phyloP scores from a whole-genome alignment of 2,888 invertebrate genomes.

The Enchytraeus crypticus region DNA sequence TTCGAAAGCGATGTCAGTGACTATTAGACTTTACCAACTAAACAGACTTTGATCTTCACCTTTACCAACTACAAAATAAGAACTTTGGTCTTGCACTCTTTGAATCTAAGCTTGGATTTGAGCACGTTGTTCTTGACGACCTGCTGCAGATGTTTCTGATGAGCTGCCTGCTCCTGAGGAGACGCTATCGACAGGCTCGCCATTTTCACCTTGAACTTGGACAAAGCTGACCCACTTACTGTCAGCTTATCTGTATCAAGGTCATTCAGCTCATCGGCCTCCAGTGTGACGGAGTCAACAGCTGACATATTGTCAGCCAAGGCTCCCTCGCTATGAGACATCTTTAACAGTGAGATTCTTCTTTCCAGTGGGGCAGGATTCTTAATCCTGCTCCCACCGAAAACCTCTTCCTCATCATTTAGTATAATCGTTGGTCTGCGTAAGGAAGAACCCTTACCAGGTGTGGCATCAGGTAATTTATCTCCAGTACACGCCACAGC shows the following conservation, averaged over 20 bases:
- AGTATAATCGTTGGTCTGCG: slow-evolving; percentile 1
- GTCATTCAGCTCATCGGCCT: slow-evolving; percentile 3
- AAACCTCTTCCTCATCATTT: slow-evolving; percentile 1
- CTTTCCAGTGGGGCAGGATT: not conserved
- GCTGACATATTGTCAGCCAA: slow-evolving; percentile 1
- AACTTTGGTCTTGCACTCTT: slow-evolving; percentile 18
- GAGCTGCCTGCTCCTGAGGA: slow-evolving; percentile 7
- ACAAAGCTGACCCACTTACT: slow-evolving; percentile 9
- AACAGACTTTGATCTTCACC: no score
- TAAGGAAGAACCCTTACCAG: not conserved
- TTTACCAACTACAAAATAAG: no score
- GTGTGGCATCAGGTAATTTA: not conserved
- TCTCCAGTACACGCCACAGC: no score
- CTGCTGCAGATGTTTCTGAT: slow-evolving; percentile 6
- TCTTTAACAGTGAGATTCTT: slow-evolving; percentile 32
- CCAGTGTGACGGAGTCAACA: not conserved
- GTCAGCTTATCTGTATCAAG: slow-evolving; percentile 4
- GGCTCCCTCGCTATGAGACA: slow-evolving; percentile 35
- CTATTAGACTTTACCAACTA: no score
- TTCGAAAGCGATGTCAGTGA: no score
- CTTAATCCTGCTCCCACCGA: not conserved
- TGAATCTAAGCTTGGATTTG: slow-evolving; percentile 23
- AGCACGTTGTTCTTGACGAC: slow-evolving; percentile 16
- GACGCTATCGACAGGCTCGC: slow-evolving; percentile 15
- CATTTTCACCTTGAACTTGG: slow-evolving; percentile 15